These are phyloP conservation scores for Pionites leucogaster DNA, from an alignment of 2,113 vertebrate genomes.

Conservation along the genomic window DNA sequence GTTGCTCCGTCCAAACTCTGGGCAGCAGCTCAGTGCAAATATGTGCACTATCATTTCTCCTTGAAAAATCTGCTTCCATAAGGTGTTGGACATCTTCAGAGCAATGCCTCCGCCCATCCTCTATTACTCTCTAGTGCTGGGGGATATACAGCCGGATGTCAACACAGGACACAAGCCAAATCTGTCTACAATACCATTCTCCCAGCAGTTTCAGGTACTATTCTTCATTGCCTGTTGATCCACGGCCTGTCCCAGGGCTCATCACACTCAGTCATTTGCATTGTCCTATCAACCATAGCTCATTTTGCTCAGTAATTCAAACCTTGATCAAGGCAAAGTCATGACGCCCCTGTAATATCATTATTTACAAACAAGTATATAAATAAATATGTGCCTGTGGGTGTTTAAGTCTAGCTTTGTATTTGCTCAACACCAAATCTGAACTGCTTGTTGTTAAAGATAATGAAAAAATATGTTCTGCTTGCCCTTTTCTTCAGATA, in stretches of 20 bases:
- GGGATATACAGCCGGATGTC: not conserved
- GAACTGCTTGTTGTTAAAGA: not conserved
- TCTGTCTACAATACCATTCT: not conserved
- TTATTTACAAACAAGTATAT: not conserved
- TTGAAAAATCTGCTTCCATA: not conserved
- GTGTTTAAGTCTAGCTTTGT: not conserved
- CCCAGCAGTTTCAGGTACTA: not conserved
- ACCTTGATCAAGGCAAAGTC: not conserved
- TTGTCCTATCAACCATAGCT: not conserved
- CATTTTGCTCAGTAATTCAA: not conserved
- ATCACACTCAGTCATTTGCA: not conserved
- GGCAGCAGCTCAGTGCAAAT: not conserved
- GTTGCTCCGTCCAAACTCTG: not conserved
- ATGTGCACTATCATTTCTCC: not conserved
- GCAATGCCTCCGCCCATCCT: not conserved
- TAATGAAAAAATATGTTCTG: not conserved
- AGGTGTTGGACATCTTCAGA: not conserved
- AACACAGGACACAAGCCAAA: not conserved
- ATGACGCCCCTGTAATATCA: not conserved
- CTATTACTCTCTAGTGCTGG: not conserved
- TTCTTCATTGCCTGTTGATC: not conserved
- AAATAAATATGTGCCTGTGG: not conserved
- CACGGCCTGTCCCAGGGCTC: not conserved
- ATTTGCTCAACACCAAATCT: not conserved
- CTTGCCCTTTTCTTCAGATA: not conserved